Conservation (phyloP, 2,888 invertebrate species). For the Dinocampus coccinellae region DNA sequence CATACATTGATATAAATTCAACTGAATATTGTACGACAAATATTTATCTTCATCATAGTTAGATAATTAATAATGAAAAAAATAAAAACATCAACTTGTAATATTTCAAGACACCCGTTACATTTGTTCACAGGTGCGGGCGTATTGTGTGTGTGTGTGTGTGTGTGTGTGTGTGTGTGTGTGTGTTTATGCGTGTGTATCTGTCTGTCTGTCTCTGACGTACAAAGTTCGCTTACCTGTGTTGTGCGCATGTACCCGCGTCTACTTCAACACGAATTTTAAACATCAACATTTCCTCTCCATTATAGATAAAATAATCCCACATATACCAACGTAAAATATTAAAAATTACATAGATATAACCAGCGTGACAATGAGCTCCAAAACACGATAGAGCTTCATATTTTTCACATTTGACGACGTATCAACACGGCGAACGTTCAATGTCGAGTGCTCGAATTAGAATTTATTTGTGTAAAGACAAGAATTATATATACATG, state of each 20-base stretch:
- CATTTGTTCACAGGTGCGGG: conserved; percentile 55
- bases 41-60: not conserved
- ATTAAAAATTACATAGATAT: conserved; percentile 63
- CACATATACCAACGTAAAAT: conserved; percentile 56
- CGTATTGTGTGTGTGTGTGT: not conserved
- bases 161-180: not conserved
- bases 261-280: conserved; percentile 6
- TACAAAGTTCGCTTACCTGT: not conserved
- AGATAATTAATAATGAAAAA: conserved; percentile 2
- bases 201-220: not conserved
- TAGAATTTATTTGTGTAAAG: not conserved
- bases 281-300: conserved; percentile 48
- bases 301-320: conserved; percentile 60
- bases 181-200: not conserved
- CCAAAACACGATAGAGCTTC: conserved; percentile 54
- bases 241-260: not conserved
- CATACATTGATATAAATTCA: not conserved
- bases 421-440: not conserved
- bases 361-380: conserved; percentile 57
- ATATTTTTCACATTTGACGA: conserved; percentile 41
- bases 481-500: not conserved
- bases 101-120: conserved; percentile 40
- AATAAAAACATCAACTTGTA: not conserved
- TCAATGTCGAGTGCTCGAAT: too few species aligned
- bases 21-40: not conserved